A percentile compares a stretch with the other conserved stretches of the same genome.
Conservation (phyloP, 2,888 invertebrate species). For the Orthosia incerta region DNA sequence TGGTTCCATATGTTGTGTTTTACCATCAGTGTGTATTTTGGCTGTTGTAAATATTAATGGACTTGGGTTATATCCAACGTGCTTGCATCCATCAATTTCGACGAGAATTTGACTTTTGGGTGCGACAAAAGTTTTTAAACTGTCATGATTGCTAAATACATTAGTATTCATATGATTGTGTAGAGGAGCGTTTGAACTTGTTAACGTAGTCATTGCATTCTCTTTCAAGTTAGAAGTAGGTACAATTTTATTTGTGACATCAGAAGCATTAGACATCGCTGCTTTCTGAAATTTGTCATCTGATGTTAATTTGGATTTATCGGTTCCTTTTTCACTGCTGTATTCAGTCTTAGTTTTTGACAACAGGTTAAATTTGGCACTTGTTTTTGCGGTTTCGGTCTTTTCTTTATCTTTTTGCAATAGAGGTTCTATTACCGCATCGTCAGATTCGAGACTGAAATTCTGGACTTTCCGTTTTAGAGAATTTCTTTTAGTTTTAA, state of each 20-base stretch:
- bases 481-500: slow-evolving; percentile 87
- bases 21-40: slow-evolving; percentile 85
- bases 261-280: slow-evolving; percentile 54
- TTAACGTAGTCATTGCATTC: slow-evolving; percentile 63
- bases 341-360: slow-evolving; percentile 85
- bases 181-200: slow-evolving; percentile 62
- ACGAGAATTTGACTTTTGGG: slow-evolving; percentile 81
- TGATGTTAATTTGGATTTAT: slow-evolving; percentile 72
- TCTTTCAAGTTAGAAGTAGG: slow-evolving; percentile 70
- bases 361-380: slow-evolving; percentile 83
- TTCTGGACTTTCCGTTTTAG: slow-evolving; percentile 84
- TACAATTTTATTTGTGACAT: slow-evolving; percentile 60
- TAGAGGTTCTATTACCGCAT: slow-evolving; percentile 85
- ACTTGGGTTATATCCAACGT: slow-evolving; percentile 74
- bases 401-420: slow-evolving; percentile 82
- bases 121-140: slow-evolving; percentile 64
- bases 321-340: slow-evolving; percentile 71
- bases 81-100: slow-evolving; percentile 80
- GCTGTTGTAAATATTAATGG: slow-evolving; percentile 88
- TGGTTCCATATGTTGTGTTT: slow-evolving; percentile 83
- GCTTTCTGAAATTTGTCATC: slow-evolving; percentile 68
- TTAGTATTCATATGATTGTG: slow-evolving; percentile 85
- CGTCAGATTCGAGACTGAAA: slow-evolving; percentile 84
- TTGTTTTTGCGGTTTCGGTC: slow-evolving; percentile 75
- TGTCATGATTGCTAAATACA: slow-evolving; percentile 74